Evolutionary conservation across 2,888 invertebrate species (phyloP).

Genomic region (Cerceris rybyensis): DNA sequence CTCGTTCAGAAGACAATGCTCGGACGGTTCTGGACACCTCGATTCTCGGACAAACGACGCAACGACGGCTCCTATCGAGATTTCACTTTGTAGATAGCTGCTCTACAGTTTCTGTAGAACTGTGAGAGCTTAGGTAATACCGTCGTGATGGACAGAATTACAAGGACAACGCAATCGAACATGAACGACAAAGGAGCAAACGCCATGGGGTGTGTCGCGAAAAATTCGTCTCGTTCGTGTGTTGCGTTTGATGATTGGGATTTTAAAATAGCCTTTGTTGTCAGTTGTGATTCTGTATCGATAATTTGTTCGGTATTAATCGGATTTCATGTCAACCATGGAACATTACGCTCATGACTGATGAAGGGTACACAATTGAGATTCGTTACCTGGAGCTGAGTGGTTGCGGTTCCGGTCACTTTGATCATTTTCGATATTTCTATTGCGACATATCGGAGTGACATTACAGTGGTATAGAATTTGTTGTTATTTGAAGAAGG

Average conservation of each 20-base stretch:
- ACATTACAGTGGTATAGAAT: no score
- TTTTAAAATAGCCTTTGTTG: no score
- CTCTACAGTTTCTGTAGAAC: no score
- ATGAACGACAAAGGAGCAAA: no score
- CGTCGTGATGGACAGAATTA: no score
- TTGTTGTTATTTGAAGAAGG: not conserved
- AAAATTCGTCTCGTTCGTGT: no score
- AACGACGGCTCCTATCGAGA: not conserved
- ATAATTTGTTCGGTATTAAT: not conserved
- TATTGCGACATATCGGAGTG: no score
- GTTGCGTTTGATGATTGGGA: no score
- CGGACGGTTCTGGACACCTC: conserved; percentile 8
- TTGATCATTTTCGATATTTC: not conserved
- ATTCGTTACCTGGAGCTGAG: not conserved
- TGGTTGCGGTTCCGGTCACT: not conserved
- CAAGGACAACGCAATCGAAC: no score
- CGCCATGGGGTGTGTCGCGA: no score
- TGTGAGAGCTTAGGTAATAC: no score
- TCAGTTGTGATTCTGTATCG: no score
- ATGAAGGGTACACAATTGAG: not conserved
- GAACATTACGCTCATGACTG: not conserved
- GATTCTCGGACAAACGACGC: not conserved
- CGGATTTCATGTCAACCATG: not conserved
- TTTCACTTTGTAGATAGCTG: not conserved
- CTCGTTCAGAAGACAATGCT: conserved; percentile 35